Percentiles rank a stretch among this genome's conserved stretches.
Conservation (phyloP, 2,888 invertebrate genomes). For the Spodoptera picta region DNA sequence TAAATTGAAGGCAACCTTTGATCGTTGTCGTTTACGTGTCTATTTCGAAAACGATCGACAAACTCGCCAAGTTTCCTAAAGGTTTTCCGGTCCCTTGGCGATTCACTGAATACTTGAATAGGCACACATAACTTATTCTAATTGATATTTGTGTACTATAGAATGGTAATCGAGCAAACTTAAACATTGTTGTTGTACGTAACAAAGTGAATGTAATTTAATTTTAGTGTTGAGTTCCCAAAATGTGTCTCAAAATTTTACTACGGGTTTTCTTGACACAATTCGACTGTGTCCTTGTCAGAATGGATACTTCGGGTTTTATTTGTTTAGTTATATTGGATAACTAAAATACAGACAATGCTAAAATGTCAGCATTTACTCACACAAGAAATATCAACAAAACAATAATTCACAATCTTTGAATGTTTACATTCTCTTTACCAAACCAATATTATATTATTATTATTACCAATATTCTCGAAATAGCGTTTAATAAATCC, state of each 20-base stretch:
- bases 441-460: too few species aligned
- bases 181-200: conserved; percentile 1
- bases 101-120: conserved; percentile 11
- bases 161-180: conserved; percentile 28
- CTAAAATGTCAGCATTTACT: too few species aligned
- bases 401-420: too few species aligned
- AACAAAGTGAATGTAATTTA: conserved; percentile 22
- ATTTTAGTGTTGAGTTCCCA: conserved; percentile 2
- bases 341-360: too few species aligned
- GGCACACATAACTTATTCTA: conserved; percentile 33
- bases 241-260: not conserved
- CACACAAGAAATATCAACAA: too few species aligned
- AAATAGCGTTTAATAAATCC: too few species aligned
- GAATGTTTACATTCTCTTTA: too few species aligned
- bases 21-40: conserved; percentile 19
- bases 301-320: too few species aligned
- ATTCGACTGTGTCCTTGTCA: too few species aligned
- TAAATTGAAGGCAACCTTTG: conserved; percentile 18
- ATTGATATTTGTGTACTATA: conserved; percentile 36
- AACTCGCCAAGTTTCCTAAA: conserved; percentile 36
- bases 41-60: conserved; percentile 28
- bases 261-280: too few species aligned
- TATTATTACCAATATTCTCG: too few species aligned
- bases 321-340: too few species aligned
- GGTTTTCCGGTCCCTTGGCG: conserved; percentile 22